Base-by-base conservation (phyloP, 1,140 invertebrate species). In the Drosophila biarmipes region DNA sequence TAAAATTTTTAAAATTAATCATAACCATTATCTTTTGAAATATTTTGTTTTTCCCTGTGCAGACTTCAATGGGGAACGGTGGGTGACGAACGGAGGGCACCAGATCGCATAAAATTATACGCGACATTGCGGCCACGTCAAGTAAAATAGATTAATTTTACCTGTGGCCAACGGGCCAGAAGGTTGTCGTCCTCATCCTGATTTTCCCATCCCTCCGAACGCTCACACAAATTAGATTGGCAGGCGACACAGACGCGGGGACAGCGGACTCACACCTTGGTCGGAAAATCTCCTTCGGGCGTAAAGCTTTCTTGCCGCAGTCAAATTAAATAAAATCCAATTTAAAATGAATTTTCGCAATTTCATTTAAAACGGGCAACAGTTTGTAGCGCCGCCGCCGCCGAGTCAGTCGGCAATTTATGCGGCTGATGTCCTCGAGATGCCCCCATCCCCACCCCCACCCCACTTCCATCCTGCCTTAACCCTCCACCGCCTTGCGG, bases 291-390 rank as follows among this genome's bases (percentile, higher is more conserved):
- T 46, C 54, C 49, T 53, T 61, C 71, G 77, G 68, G 81, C 81
- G 77, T 71, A 87, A 87, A 87, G 82, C 82, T 79, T 76, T 76
- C 61, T 87, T 72, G 75, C 84, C 84, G 73, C 84, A 89, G 84
- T 89, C 76, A 89, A 89, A 89, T 89, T 89, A 89, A 89, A 89
- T 89, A 89, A 89, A 89, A 89, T 89, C 84, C 84, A 89, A 89
- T 89, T 89, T 89, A 89, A 89, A 89, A 89, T 89, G 84, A 89
- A 89, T 89, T 89, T 89, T 89, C 84, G 84, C 84, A 89, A 89
- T 89, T 89, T 89, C 84, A 89, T 89, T 89, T 89, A 89, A 81
- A 84, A 76, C 63, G 79, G 59, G 48, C 59, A 74, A 69, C 59
- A 56, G 59, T 66, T 64, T 64, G 71, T 63, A 55, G 17, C 51